Evolutionary conservation across 2,113 vertebrate species (phyloP).

Genomic region (Pseudorasbora parva): DNA sequence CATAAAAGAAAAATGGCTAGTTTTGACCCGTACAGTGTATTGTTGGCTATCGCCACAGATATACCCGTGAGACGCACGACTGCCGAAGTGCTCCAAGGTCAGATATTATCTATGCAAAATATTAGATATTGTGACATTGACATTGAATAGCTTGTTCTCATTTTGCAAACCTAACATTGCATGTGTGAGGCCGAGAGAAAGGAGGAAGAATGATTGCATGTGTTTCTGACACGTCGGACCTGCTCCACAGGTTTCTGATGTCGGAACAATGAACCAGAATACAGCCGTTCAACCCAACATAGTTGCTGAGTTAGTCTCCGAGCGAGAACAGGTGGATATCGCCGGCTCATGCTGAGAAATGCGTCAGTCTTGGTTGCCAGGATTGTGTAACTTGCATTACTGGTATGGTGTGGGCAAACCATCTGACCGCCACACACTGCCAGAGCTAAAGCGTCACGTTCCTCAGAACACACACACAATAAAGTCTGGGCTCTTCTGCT

Average conservation of each 20-base stretch:
- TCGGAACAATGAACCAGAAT: neutral
- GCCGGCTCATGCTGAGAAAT: neutral
- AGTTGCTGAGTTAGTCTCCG: neutral
- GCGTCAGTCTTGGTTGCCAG: neutral
- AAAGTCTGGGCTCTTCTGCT: too few species aligned
- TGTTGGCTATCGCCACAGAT: too few species aligned
- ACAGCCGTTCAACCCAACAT: neutral
- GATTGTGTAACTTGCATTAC: neutral
- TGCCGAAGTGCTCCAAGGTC: too few species aligned
- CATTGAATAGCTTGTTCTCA: neutral
- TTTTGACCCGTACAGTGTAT: too few species aligned
- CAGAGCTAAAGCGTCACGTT: too few species aligned
- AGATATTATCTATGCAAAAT: too few species aligned
- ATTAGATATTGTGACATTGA: neutral
- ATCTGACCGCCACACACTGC: neutral
- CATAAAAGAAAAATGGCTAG: too few species aligned
- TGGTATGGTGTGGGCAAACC: neutral
- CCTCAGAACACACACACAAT: too few species aligned
- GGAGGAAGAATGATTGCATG: neutral
- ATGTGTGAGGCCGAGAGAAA: neutral
- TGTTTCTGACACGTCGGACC: too few species aligned
- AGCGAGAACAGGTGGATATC: neutral
- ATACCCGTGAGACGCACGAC: too few species aligned
- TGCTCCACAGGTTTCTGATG: constrained; percentile 48
- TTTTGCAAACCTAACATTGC: neutral